Evolutionary conservation across 2,888 invertebrate species (phyloP).

Genomic region (Drosophila flavopinicola): DNA sequence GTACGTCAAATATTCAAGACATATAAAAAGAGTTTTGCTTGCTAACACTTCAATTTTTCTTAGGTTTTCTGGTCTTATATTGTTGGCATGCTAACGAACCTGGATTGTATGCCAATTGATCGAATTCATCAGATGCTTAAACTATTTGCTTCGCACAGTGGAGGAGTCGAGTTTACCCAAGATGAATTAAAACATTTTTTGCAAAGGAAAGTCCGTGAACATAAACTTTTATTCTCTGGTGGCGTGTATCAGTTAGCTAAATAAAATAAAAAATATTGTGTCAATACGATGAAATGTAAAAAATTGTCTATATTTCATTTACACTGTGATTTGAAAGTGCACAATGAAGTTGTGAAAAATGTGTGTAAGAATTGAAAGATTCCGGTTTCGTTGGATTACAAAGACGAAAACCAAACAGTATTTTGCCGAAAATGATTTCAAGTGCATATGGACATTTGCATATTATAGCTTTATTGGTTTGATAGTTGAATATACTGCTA

Average conservation of each 20-base stretch:
- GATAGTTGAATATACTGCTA: conserved; percentile 19
- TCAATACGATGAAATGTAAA: neutral
- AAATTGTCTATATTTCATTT: too few relatives aligned
- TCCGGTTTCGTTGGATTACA: too few relatives aligned
- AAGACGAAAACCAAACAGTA: neutral
- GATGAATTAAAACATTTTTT: conserved; percentile 95
- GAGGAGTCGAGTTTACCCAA: conserved; percentile 94
- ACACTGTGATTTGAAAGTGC: too few relatives aligned
- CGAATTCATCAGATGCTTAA: conserved; percentile 98
- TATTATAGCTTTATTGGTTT: conserved; percentile 13
- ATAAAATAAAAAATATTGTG: conserved; percentile 58
- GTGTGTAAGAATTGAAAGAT: too few relatives aligned
- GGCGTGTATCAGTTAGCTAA: conserved; percentile 95
- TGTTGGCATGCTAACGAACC: conserved; percentile 97
- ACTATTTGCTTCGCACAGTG: conserved; percentile 97
- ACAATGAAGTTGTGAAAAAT: neutral
- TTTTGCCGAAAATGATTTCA: neutral
- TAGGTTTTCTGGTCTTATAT: conserved; percentile 96
- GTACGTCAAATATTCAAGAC: conserved; percentile 80
- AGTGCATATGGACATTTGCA: neutral
- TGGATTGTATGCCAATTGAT: conserved; percentile 95
- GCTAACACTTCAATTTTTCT: neutral
- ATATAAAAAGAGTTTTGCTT: neutral
- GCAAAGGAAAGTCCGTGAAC: conserved; percentile 96
- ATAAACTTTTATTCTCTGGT: conserved; percentile 92